phyloP scores from a whole-genome alignment of 2,888 invertebrate species.

The Pycnomerus fuliginosus region DNA sequence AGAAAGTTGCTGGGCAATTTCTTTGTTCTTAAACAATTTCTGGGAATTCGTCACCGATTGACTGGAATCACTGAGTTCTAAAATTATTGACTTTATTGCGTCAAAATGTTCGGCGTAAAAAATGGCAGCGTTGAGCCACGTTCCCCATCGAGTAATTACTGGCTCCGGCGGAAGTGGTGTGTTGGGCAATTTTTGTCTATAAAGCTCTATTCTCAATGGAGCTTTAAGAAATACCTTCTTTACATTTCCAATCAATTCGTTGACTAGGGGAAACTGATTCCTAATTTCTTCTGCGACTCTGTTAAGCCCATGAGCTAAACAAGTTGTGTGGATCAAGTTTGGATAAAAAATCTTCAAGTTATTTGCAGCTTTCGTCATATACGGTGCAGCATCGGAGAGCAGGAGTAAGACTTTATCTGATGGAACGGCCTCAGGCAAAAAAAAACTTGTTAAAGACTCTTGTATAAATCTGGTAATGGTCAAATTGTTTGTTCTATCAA shows the following conservation, averaged over 20 bases:
- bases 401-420: constrained; percentile 2
- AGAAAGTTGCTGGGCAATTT: too few relatives aligned
- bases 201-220: too few relatives aligned
- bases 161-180: too few relatives aligned
- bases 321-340: constrained; percentile 35
- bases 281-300: constrained; percentile 34
- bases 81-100: too few relatives aligned
- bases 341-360: constrained; percentile 30
- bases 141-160: too few relatives aligned
- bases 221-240: constrained; percentile 37
- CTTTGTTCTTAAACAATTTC: too few relatives aligned
- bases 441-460: constrained; percentile 1
- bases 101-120: too few relatives aligned
- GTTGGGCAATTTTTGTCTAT: too few relatives aligned
- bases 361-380: constrained; percentile 31
- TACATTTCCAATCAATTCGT: constrained; percentile 27
- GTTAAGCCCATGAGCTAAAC: constrained; percentile 37
- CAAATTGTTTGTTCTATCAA: not conserved
- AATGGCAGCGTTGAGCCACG: too few relatives aligned
- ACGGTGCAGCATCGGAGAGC: constrained; percentile 13
- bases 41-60: too few relatives aligned
- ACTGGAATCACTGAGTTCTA: too few relatives aligned
- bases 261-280: constrained; percentile 26
- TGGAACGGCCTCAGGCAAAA: constrained; percentile 2
- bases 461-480: not conserved